These are phyloP conservation scores for Micronycteris hirsuta DNA, from an alignment of 2,113 vertebrate genomes.

Conservation along the genomic window DNA sequence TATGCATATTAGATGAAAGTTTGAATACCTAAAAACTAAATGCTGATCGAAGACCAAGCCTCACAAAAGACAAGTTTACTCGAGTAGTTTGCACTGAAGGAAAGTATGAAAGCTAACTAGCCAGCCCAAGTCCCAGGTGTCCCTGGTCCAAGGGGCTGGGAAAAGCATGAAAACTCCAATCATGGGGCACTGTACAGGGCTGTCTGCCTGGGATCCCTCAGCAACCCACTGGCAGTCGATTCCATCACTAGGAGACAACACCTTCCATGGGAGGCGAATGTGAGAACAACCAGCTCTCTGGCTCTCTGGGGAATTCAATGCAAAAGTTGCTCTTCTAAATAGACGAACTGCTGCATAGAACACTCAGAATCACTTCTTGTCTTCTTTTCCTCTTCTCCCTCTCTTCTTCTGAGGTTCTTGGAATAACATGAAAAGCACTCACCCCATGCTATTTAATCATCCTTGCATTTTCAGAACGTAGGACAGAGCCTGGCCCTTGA, in stretches of 20 bases:
- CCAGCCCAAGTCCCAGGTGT: background rate
- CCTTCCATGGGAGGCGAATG: background rate
- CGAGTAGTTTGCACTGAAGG: background rate
- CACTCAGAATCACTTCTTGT: background rate
- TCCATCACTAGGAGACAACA: background rate
- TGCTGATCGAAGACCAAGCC: slow-evolving; percentile 53
- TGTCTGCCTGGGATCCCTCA: background rate
- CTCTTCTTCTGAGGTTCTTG: background rate
- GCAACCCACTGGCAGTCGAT: background rate
- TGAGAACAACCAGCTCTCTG: background rate
- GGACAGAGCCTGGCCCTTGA: background rate
- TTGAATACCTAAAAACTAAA: slow-evolving; percentile 67
- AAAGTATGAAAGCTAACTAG: background rate
- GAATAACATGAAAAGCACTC: background rate
- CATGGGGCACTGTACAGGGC: background rate
- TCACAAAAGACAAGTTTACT: slow-evolving; percentile 46
- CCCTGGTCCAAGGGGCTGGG: background rate
- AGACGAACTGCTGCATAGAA: background rate
- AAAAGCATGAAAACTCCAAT: background rate
- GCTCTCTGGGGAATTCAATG: background rate
- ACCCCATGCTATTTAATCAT: background rate
- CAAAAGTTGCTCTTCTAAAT: background rate
- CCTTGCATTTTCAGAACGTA: background rate
- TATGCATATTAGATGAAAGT: slow-evolving; percentile 72
- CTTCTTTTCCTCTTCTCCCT: background rate